Conservation (phyloP, 2,797 vertebrate genomes). For the Ataeniobius toweri region DNA sequence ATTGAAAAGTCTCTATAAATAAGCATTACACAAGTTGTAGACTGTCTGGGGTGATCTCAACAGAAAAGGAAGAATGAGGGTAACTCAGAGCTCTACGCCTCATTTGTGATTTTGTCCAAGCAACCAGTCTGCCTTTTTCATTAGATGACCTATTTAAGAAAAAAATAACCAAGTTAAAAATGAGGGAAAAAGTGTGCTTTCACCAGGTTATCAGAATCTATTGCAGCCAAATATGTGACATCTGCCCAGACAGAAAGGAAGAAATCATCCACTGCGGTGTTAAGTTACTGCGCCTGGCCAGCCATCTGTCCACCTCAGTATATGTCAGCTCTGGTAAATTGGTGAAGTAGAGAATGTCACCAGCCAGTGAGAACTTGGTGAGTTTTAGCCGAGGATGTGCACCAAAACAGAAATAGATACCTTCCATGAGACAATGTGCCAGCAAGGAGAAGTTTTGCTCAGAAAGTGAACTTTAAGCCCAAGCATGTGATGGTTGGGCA, state of each 20-base stretch:
- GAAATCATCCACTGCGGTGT: conserved; percentile 31
- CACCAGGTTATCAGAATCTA: conserved; percentile 23
- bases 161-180: conserved; percentile 40
- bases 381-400: not conserved
- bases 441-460: not conserved
- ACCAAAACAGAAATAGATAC: conserved; percentile 12
- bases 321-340: conserved; percentile 24
- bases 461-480: conserved; percentile 15
- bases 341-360: conserved; percentile 1
- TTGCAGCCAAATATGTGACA: conserved; percentile 58
- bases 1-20: conserved; percentile 42
- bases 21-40: conserved; percentile 31
- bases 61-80: conserved; percentile 28
- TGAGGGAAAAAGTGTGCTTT: conserved; percentile 6
- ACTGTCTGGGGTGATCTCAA: conserved; percentile 43
- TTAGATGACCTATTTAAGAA: conserved; percentile 54
- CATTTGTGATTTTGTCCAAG: conserved; percentile 54
- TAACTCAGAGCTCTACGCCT: conserved; percentile 42
- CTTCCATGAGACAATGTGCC: conserved; percentile 10
- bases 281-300: conserved; percentile 43
- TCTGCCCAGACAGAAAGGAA: conserved; percentile 38
- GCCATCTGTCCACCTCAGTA: conserved; percentile 49
- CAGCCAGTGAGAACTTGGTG: conserved; percentile 16
- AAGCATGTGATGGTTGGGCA: not conserved
- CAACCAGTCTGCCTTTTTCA: conserved; percentile 33